Evolutionary conservation across 2,888 invertebrate genomes (phyloP).

Genomic region (Agyllia agylla): DNA sequence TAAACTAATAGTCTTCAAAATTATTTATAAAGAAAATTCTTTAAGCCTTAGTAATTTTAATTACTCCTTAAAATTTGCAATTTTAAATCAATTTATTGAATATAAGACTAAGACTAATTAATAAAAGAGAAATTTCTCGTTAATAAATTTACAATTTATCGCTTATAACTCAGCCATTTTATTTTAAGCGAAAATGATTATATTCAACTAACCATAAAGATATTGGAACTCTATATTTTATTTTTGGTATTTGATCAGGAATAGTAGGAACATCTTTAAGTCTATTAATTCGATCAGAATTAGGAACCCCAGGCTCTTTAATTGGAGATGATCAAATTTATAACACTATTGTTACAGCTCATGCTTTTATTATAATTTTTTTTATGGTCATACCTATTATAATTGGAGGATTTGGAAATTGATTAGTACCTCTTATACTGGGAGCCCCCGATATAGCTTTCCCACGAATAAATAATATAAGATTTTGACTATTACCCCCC

Average conservation of each 20-base stretch:
- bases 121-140: constrained; percentile 89
- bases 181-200: constrained; percentile 91
- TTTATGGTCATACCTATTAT: no score
- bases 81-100: constrained; percentile 90
- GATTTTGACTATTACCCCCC: no score
- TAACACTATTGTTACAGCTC: no score
- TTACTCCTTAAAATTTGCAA: constrained; percentile 91
- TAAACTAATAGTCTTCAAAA: constrained; percentile 93
- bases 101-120: constrained; percentile 89
- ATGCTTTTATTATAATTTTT: no score
- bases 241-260: constrained; percentile 93
- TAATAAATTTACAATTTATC: constrained; percentile 94
- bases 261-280: no score
- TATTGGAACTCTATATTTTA: constrained; percentile 95
- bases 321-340: no score
- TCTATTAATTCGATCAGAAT: no score
- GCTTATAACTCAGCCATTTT: constrained; percentile 92
- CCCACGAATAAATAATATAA: no score
- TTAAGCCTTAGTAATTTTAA: constrained; percentile 90
- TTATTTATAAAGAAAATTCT: constrained; percentile 90
- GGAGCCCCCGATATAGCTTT: no score
- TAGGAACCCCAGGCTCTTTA: no score
- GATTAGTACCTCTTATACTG: no score
- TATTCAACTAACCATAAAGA: constrained; percentile 96
- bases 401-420: no score